Evolutionary conservation across 2,113 vertebrate genomes (phyloP).

Genomic region (Oncorhynchus kisutch): DNA sequence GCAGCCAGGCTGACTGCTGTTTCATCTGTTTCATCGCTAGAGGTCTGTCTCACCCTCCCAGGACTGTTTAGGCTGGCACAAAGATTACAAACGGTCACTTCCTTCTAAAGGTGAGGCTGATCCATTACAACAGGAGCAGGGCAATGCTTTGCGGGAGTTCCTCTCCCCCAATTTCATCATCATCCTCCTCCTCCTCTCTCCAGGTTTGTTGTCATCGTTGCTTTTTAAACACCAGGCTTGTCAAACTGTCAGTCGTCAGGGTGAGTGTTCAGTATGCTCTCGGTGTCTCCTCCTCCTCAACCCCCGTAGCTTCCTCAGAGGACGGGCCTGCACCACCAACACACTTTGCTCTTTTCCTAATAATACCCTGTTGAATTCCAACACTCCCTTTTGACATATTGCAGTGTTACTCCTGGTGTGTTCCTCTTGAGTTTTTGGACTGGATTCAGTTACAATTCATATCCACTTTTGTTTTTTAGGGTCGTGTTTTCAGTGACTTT

Average conservation of each 20-base stretch:
- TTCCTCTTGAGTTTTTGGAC: no score
- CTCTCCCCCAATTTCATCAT: not conserved
- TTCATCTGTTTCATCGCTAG: not conserved
- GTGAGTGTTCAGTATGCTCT: not conserved
- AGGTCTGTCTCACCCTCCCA: slow-evolving; percentile 10
- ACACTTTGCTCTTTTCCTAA: not conserved
- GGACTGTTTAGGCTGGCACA: slow-evolving; percentile 25
- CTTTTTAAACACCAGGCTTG: slow-evolving; percentile 10
- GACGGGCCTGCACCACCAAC: not conserved
- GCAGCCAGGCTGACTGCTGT: not conserved
- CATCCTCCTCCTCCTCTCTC: not conserved
- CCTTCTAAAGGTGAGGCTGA: slow-evolving; percentile 28
- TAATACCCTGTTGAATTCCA: not conserved
- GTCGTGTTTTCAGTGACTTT: no score
- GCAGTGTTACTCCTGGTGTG: no score
- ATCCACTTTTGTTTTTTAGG: no score
- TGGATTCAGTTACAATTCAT: no score
- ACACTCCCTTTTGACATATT: not conserved
- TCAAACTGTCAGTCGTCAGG: not conserved
- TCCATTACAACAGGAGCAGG: slow-evolving; percentile 29
- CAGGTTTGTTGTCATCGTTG: not conserved
- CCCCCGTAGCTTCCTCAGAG: not conserved
- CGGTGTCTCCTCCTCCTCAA: not conserved
- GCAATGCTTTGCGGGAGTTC: slow-evolving; percentile 40
- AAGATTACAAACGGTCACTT: slow-evolving; percentile 46